Base-by-base conservation (phyloP, 2,888 invertebrate species). In the Trachelus stipa region DNA sequence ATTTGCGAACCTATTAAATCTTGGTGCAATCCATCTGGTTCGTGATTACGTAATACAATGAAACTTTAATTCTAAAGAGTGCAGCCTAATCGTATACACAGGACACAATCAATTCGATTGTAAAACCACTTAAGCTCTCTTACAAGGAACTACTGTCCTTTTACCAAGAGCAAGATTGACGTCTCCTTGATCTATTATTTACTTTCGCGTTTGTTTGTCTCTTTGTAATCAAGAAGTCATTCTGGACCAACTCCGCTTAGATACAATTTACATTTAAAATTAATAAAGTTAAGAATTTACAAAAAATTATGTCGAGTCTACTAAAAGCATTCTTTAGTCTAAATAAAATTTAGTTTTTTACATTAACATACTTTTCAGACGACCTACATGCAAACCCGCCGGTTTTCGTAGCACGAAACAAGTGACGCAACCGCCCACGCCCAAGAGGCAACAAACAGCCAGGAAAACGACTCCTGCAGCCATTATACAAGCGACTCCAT, bases 391-490 rank as follows among this genome's bases (percentile, higher is more conserved):
- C 6, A 33, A 31, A 6, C 33, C 71, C 33, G 33, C 31, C 6
- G 31, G 71, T 71, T 71, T 71, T 71, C 71, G 71, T 71, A 12
- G 33, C 71, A 33, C 23, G 71, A 71, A 34, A 34, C 31, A 31
- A 15, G 71, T 71, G 71, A 71, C 71, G 71, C 31, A 71, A 71
- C 71, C 33, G 31, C 71, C 71, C 34, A 71, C 71, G 71, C 71
- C 71, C 34, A 71, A 71, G 33, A 12, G 12, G 12, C 56, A 56
- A 9, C 56, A 56, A 56, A 56, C 56, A 56, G 56, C 56, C 56
- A 23, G 56, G 23, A 56, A 23, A 56, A 9, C 34, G 33, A 23
- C 71, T 31, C 33, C 12, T 12, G 71, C 71, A 31, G 71, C 71
- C 31, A 71, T 71, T 71, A 71, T 71, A 71, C 71, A 31, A 31